A percentile compares a stretch with the other conserved stretches of the same genome.
These are phyloP conservation scores for Andrena hattorfiana DNA, from an alignment of 2,888 invertebrate species.

Conservation along the genomic window DNA sequence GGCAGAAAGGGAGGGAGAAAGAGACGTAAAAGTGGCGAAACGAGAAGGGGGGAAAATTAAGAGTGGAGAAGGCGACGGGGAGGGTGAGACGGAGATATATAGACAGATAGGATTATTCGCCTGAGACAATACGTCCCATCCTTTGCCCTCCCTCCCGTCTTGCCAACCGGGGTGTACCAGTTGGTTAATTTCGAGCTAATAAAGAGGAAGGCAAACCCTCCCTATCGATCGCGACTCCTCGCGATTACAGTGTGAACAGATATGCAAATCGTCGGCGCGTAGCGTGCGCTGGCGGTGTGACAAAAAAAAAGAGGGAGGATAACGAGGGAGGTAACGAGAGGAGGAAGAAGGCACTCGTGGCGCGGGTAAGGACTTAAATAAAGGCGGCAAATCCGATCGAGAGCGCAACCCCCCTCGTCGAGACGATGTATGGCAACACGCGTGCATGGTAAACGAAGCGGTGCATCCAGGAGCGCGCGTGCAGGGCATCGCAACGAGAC, in stretches of 20 bases:
- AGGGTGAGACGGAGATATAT: too few species aligned
- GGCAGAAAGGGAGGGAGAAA: background rate
- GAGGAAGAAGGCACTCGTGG: constrained; percentile 21
- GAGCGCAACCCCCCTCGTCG: constrained; percentile 8
- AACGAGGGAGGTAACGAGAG: background rate
- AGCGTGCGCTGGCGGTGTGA: background rate
- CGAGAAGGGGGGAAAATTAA: background rate
- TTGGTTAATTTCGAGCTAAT: too few species aligned
- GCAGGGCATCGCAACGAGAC: constrained; percentile 34
- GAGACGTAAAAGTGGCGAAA: background rate
- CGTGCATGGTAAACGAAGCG: constrained; percentile 54
- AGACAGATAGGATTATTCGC: too few species aligned
- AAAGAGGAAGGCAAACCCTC: too few species aligned
- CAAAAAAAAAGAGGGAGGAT: background rate
- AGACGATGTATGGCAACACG: constrained; percentile 34
- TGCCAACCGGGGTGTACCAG: too few species aligned
- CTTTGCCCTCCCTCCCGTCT: too few species aligned
- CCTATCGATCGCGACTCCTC: too few species aligned
- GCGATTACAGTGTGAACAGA: background rate
- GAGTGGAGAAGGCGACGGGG: too few species aligned
- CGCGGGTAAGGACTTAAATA: constrained; percentile 57
- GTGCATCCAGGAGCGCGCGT: constrained; percentile 37
- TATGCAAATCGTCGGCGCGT: background rate
- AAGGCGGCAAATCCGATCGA: constrained; percentile 59
- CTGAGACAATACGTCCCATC: too few species aligned